Evolutionary conservation across 2,113 vertebrate species (phyloP).

Genomic region (Conger conger): DNA sequence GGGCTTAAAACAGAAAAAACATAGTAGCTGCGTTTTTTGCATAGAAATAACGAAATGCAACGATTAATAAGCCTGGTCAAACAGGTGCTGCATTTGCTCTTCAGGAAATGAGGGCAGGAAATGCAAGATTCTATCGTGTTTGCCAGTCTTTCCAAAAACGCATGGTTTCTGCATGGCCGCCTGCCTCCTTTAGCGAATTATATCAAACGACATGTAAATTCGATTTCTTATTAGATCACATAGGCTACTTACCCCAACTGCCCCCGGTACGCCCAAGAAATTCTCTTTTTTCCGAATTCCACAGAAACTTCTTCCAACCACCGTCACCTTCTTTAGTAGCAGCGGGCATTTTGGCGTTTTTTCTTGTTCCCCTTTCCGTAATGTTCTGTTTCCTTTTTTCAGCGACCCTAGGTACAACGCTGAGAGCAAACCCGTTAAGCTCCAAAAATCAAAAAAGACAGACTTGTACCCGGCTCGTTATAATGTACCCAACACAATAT

Average conservation of each 20-base stretch:
- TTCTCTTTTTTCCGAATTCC: conserved; percentile 89
- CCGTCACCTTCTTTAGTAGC: conserved; percentile 81
- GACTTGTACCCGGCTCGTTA: conserved; percentile 55
- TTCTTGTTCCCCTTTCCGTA: conserved; percentile 37
- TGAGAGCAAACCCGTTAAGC: conserved; percentile 40
- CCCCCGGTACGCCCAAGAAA: conserved; percentile 84
- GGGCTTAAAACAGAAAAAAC: neutral
- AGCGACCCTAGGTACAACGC: conserved; percentile 2
- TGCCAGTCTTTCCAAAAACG: neutral
- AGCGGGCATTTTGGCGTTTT: conserved; percentile 69
- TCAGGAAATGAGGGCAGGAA: conserved; percentile 35
- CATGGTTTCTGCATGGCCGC: too few species aligned
- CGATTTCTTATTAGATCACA: neutral
- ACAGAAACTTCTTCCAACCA: conserved; percentile 85
- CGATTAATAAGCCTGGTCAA: conserved; percentile 48
- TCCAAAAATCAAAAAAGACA: conserved; percentile 63
- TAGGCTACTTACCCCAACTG: conserved; percentile 87
- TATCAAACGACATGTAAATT: neutral
- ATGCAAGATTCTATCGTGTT: neutral
- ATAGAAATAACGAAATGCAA: conserved; percentile 52
- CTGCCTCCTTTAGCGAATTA: neutral
- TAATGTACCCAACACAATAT: conserved; percentile 62
- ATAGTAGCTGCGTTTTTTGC: conserved; percentile 19
- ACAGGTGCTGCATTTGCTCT: conserved; percentile 65
- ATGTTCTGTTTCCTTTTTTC: conserved; percentile 6